phyloP scores from a whole-genome alignment of 1,140 invertebrate genomes.

The Tigriopus japonicus region DNA sequence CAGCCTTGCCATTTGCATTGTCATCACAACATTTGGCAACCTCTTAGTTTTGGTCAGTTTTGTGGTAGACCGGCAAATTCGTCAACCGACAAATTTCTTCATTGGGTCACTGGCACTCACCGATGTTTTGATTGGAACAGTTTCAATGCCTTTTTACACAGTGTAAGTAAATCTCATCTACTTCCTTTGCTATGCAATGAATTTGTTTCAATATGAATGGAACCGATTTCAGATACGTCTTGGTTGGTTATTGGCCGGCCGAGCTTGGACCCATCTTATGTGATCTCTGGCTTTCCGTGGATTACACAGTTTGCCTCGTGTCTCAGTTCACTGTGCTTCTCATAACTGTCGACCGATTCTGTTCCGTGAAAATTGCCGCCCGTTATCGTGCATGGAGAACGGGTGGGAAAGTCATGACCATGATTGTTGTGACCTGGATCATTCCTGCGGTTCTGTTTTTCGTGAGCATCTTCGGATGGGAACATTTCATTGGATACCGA shows the following conservation, averaged over 20 bases:
- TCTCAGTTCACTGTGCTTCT: conserved; percentile 97
- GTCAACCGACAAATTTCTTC: conserved; percentile 98
- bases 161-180: conserved; percentile 28
- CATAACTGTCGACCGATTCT: conserved; percentile 96
- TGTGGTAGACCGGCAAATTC: conserved; percentile 84
- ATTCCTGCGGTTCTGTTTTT: conserved; percentile 92
- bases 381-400: conserved; percentile 94
- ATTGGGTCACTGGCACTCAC: conserved; percentile 94
- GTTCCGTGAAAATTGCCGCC: conserved; percentile 95
- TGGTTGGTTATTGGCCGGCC: conserved; percentile 70
- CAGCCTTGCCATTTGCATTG: conserved; percentile 63
- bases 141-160: conserved; percentile 89
- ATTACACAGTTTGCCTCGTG: conserved; percentile 96
- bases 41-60: conserved; percentile 89
- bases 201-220: no score
- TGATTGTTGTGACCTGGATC: conserved; percentile 76
- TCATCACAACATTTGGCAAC: conserved; percentile 85
- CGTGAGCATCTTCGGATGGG: conserved; percentile 97
- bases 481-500: conserved; percentile 56
- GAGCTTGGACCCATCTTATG: conserved; percentile 86
- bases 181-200: no score
- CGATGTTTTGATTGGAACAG: conserved; percentile 89
- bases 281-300: conserved; percentile 95
- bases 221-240: conserved; percentile 43
- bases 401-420: conserved; percentile 73